A percentile compares a stretch with the other conserved stretches of the same genome.
phyloP scores from a whole-genome alignment of 1,140 invertebrate species.

The Lepidotrigona ventralis region DNA sequence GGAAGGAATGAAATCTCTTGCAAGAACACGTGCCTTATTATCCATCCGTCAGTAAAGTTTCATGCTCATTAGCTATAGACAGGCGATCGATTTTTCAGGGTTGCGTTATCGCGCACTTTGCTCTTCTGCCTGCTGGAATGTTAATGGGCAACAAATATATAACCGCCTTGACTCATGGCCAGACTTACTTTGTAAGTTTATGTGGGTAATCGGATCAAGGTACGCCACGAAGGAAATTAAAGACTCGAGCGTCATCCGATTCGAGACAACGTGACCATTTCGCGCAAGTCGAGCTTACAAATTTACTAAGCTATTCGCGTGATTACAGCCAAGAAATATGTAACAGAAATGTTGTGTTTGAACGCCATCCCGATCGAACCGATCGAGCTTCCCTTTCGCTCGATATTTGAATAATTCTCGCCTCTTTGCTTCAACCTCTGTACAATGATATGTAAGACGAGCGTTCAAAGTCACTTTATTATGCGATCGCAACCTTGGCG shows the following conservation, averaged over 20 bases:
- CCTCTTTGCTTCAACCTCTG: not conserved
- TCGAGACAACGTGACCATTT: not conserved
- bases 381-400: conserved; percentile 15
- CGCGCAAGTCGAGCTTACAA: not conserved
- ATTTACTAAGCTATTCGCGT: not conserved
- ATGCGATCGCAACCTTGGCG: not conserved
- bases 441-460: not conserved
- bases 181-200: conserved; percentile 21
- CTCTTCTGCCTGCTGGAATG: conserved; percentile 25
- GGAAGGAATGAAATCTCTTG: not conserved
- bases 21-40: not conserved
- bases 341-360: conserved; percentile 3
- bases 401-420: not conserved
- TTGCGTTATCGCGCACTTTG: conserved; percentile 22
- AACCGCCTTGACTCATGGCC: conserved; percentile 42
- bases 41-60: not conserved
- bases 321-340: not conserved
- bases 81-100: conserved; percentile 1
- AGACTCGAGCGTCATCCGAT: not conserved
- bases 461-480: not conserved
- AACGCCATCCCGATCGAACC: not conserved
- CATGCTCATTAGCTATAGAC: not conserved
- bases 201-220: conserved; percentile 44
- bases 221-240: conserved; percentile 13
- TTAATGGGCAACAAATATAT: conserved; percentile 39